These are phyloP conservation scores for Selene dorsalis DNA, from an alignment of 2,797 vertebrate genomes.

Conservation along the genomic window DNA sequence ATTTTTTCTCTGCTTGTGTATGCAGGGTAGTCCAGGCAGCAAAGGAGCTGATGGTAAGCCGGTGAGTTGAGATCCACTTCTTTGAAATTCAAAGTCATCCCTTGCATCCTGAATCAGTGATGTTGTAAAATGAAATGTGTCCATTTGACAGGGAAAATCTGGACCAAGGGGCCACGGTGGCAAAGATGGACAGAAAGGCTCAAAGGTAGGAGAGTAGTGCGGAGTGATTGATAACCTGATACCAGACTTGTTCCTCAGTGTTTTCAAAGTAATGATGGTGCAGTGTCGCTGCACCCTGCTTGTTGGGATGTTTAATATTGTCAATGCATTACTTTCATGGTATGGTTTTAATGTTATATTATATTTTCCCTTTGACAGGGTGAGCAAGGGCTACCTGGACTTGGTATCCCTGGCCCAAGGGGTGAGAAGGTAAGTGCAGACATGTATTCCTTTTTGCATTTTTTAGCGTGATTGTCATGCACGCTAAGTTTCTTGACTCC, in stretches of 20 bases:
- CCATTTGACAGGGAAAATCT: constrained; percentile 77
- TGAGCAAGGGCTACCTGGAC: constrained; percentile 74
- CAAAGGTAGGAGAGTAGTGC: constrained; percentile 67
- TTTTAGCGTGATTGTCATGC: constrained; percentile 23
- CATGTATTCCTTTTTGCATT: not conserved
- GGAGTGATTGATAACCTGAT: not conserved
- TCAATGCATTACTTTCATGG: not conserved
- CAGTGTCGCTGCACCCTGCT: not conserved
- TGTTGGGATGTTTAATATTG: not conserved
- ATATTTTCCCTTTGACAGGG: constrained; percentile 72
- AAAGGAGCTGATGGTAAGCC: constrained; percentile 82
- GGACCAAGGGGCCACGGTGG: constrained; percentile 78
- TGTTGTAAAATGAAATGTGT: constrained; percentile 33
- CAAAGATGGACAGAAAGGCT: constrained; percentile 81
- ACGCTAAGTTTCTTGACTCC: constrained; percentile 20
- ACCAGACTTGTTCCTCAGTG: not conserved
- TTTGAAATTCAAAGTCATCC: constrained; percentile 19
- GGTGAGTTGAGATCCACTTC: constrained; percentile 70
- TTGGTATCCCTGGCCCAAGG: constrained; percentile 73
- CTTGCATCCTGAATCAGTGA: constrained; percentile 13
- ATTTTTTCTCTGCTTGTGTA: constrained; percentile 36
- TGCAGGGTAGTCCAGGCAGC: constrained; percentile 79
- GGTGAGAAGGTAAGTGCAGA: constrained; percentile 80
- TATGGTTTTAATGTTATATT: constrained; percentile 11
- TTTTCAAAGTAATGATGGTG: not conserved